Base-by-base conservation (phyloP, 2,888 invertebrate genomes). In the Tenodera sinensis region DNA sequence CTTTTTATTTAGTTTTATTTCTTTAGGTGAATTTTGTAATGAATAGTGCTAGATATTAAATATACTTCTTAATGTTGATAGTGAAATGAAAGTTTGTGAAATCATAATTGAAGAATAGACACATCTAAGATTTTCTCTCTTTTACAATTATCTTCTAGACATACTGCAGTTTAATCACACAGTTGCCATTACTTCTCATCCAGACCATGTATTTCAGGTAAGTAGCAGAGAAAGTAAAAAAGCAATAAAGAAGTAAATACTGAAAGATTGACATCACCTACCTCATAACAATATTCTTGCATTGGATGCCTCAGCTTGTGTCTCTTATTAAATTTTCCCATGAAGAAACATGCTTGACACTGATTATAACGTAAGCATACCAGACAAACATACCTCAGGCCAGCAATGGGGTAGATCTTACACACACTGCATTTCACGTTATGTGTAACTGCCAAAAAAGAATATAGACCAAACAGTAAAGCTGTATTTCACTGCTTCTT, bases 321-420 rank as follows among this genome's bases (percentile, higher is more conserved):
- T 81, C 94, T 94, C 91, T 94, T 94, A 90, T 94, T 95, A 42
- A 93, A 93, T 91, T 94, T 93, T 3, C 96, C 96, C 89, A 94
- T 94, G 90, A 96, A 94, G 93, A 96, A 96, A 92, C 96, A 96
- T 71, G 94, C 93, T 92, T 96, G 96, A 92, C 96, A 96, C 91
- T 96, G 95, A 91, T 95, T 95, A 92, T 95, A 96, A 90, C 94
- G 94, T 82, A 95, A 94, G 92, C 96, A 96, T 91, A 95, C 95
- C 88, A 95, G 92, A 92, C 96, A 96, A 90, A 94, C 94, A 92
- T 96, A 96, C 89, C 95, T 94, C 89, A 94, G 93, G 25, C 96
- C 96, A 91, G 94, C 93, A 82, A 96, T 93, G 1, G 96, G 95
- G 83, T 93, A 94, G 4, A 93, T 92, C 92, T 95, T 95, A 92